Percentiles rank a stretch among this genome's conserved stretches.
Evolutionary conservation across 2,888 invertebrate species (phyloP).

Genomic region (Drosophila kuntzei): DNA sequence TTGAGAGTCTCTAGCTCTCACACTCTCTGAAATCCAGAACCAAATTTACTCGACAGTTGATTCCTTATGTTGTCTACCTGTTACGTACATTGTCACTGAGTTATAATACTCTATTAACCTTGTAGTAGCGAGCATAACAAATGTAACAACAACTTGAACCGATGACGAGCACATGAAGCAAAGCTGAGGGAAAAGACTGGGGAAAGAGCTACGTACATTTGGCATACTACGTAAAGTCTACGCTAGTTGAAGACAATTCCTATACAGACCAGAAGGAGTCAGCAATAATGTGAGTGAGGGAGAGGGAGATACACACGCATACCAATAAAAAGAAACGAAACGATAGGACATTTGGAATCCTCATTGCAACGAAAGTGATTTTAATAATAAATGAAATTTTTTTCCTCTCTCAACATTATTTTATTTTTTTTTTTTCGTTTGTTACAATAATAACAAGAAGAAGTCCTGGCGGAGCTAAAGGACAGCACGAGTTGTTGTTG

Average conservation of each 20-base stretch:
- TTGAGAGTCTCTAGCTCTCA: not conserved
- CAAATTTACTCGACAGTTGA: no score
- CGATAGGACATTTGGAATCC: conserved; percentile 83
- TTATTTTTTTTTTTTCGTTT: not conserved
- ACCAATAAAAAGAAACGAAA: conserved; percentile 76
- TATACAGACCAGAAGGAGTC: conserved; percentile 39
- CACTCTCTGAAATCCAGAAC: no score
- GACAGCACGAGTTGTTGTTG: conserved; percentile 8
- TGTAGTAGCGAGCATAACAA: conserved; percentile 15
- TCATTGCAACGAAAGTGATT: conserved; percentile 85
- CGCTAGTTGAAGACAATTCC: conserved; percentile 75
- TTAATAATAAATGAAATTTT: conserved; percentile 85
- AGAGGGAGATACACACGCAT: conserved; percentile 56
- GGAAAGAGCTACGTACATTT: conserved; percentile 33
- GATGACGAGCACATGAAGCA: conserved; percentile 60
- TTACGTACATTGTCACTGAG: not conserved
- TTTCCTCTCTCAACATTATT: conserved; percentile 33
- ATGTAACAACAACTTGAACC: conserved; percentile 32
- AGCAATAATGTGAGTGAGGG: not conserved
- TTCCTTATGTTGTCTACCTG: no score
- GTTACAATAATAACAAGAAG: conserved; percentile 20
- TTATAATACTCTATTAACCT: not conserved
- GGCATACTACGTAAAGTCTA: conserved; percentile 44
- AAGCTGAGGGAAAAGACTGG: conserved; percentile 23
- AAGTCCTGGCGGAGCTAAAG: conserved; percentile 15